phyloP scores from a whole-genome alignment of 2,113 vertebrate species.

The Vicugna pacos region DNA sequence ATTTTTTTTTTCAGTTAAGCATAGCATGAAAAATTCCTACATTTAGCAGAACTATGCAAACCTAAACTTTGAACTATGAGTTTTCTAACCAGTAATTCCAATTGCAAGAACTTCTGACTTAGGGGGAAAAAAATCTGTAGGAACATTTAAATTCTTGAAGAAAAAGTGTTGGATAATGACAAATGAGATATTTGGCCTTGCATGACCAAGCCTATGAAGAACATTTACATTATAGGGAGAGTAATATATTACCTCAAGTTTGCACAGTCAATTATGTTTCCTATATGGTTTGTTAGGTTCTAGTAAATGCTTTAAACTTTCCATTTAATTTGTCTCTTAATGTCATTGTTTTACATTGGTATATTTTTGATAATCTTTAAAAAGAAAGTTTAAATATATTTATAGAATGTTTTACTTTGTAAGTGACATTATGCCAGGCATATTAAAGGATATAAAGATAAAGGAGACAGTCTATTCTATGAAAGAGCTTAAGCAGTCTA shows the following conservation, averaged over 20 bases:
- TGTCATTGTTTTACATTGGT: background rate
- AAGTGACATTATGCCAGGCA: background rate
- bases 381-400: constrained; percentile 6
- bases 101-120: background rate
- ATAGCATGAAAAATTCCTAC: background rate
- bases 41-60: background rate
- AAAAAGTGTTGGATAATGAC: background rate
- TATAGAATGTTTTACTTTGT: background rate
- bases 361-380: background rate
- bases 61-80: background rate
- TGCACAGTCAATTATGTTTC: background rate
- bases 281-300: background rate
- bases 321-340: background rate
- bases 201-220: background rate
- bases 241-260: background rate
- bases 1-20: background rate
- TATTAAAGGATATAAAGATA: background rate
- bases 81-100: constrained; percentile 54
- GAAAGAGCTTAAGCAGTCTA: background rate
- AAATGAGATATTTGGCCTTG: background rate
- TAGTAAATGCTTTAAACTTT: background rate
- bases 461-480: background rate
- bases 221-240: background rate
- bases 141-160: background rate
- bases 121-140: background rate